A percentile compares a stretch with the other conserved stretches of the same genome.
phyloP scores from a whole-genome alignment of 2,888 invertebrate genomes.

The Eilema depressum region DNA sequence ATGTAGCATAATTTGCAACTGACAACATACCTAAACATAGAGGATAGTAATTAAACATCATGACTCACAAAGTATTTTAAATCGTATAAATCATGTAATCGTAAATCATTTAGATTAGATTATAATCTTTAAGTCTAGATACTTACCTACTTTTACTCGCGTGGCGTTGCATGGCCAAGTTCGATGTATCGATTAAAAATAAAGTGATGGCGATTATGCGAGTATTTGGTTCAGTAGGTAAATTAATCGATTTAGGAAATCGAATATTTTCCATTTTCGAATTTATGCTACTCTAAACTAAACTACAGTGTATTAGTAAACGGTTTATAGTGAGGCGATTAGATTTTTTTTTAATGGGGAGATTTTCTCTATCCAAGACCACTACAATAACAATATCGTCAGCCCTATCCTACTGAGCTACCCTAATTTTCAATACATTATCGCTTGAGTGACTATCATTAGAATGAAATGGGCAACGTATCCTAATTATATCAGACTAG shows the following conservation, averaged over 20 bases:
- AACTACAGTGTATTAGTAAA: not conserved
- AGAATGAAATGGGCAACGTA: not conserved
- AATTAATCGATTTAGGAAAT: not conserved
- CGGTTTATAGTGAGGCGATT: not conserved
- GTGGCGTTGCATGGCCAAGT: conserved; percentile 43
- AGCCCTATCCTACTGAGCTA: not conserved
- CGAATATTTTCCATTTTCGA: not conserved
- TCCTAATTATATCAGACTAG: not conserved
- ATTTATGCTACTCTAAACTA: not conserved
- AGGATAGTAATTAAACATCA: conserved; percentile 31
- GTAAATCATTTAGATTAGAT: conserved; percentile 41
- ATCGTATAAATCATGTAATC: conserved; percentile 42
- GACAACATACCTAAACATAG: not conserved
- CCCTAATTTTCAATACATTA: not conserved
- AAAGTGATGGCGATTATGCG: not conserved
- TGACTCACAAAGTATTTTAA: conserved; percentile 43
- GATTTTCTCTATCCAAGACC: no score
- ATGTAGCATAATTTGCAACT: not conserved
- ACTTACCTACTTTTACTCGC: conserved; percentile 24
- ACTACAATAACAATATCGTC: not conserved
- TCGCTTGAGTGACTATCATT: not conserved
- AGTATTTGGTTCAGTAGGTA: not conserved
- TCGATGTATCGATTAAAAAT: conserved; percentile 46
- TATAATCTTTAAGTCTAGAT: conserved; percentile 36
- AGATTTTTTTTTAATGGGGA: no score